Percentiles rank a stretch among this genome's conserved stretches.
phyloP scores from a whole-genome alignment of 2,888 invertebrate species.

The Dioctria linearis region DNA sequence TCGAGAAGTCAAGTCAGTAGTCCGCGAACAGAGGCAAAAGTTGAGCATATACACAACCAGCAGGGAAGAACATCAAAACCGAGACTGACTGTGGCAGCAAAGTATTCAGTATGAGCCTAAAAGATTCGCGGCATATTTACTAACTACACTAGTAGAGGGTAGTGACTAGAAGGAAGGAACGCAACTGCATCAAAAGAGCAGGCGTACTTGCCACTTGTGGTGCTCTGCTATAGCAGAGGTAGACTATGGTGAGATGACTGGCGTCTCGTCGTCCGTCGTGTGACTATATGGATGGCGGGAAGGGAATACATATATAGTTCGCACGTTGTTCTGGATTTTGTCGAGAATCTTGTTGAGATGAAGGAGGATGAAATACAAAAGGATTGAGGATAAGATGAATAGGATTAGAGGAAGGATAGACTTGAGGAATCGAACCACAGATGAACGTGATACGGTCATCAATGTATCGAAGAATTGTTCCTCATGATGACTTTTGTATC shows the following conservation, averaged over 20 bases:
- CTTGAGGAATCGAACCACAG: too few relatives aligned
- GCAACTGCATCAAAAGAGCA: conserved; percentile 28
- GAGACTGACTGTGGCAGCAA: not conserved
- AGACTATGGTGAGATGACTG: not conserved
- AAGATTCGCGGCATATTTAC: too few relatives aligned
- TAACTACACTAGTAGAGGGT: too few relatives aligned
- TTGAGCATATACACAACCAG: conserved; percentile 10
- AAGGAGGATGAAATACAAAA: too few relatives aligned
- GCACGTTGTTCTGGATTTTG: not conserved
- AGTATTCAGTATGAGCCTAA: not conserved
- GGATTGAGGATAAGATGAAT: too few relatives aligned
- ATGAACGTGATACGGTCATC: too few relatives aligned
- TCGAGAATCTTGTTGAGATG: too few relatives aligned
- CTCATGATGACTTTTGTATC: too few relatives aligned
- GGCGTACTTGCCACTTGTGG: conserved; percentile 41
- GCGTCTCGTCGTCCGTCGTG: not conserved
- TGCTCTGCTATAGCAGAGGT: not conserved
- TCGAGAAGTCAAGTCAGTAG: not conserved
- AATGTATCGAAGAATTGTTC: too few relatives aligned
- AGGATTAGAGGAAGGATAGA: too few relatives aligned
- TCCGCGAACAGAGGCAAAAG: not conserved
- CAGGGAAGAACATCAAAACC: conserved; percentile 6
- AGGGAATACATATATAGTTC: not conserved
- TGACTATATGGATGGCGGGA: not conserved
- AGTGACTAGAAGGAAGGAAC: not conserved